Evolutionary conservation across 2,888 invertebrate species (phyloP).

Genomic region (Dryobotodes eremita): DNA sequence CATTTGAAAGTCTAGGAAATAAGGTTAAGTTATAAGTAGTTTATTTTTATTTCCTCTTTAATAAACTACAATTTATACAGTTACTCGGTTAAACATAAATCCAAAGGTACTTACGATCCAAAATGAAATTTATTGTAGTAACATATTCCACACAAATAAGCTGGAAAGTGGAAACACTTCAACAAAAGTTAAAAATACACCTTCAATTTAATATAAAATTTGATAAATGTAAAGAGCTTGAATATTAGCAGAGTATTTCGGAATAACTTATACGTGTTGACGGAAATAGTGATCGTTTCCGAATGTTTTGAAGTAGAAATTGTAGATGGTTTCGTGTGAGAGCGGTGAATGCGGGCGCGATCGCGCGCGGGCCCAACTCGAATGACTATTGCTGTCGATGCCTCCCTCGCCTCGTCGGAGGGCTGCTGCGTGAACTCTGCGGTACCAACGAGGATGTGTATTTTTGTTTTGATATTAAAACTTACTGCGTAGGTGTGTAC

Average conservation of each 20-base stretch:
- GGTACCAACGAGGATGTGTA: constrained; percentile 31
- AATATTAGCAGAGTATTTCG: constrained; percentile 24
- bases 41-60: not conserved
- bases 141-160: constrained; percentile 42
- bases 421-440: constrained; percentile 59
- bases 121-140: constrained; percentile 19
- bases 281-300: constrained; percentile 48
- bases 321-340: constrained; percentile 14
- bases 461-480: constrained; percentile 47
- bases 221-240: constrained; percentile 21
- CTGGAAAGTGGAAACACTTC: constrained; percentile 56
- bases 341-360: constrained; percentile 50
- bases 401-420: constrained; percentile 62
- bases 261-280: constrained; percentile 50
- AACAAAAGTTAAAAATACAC: constrained; percentile 63
- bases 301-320: constrained; percentile 34
- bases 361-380: constrained; percentile 62
- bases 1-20: not conserved
- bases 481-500: constrained; percentile 3
- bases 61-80: not conserved
- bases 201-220: constrained; percentile 43
- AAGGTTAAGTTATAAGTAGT: not conserved
- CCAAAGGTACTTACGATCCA: constrained; percentile 50
- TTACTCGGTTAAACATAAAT: not conserved
- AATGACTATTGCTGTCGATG: constrained; percentile 65